Conservation (phyloP, 2,797 vertebrate genomes). For the Mycteria americana region DNA sequence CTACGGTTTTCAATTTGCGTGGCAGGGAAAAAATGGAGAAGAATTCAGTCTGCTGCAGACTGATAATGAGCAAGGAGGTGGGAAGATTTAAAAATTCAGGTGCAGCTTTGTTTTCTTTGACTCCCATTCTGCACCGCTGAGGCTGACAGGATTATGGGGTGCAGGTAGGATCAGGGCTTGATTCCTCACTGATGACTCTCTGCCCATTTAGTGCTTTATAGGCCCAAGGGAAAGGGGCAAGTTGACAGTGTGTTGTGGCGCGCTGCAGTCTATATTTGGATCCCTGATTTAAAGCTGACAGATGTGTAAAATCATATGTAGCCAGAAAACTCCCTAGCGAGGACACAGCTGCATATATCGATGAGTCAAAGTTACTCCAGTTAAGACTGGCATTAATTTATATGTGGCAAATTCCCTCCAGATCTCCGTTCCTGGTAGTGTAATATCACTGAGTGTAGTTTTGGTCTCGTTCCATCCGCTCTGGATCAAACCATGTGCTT, state of each 20-base stretch:
- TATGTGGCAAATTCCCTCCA: constrained; percentile 18
- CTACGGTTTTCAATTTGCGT: neutral
- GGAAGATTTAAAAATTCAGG: neutral
- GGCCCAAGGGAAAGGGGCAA: constrained; percentile 10
- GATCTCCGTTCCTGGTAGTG: neutral
- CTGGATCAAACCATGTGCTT: neutral
- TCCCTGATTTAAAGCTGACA: constrained; percentile 61
- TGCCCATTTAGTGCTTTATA: constrained; percentile 14
- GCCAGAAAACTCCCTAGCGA: constrained; percentile 30
- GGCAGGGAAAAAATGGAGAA: neutral
- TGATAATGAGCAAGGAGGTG: neutral
- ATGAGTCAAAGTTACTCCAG: constrained; percentile 32
- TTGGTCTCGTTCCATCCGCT: neutral
- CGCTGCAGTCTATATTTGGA: constrained; percentile 1
- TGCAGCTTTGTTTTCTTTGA: neutral
- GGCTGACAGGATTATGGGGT: neutral
- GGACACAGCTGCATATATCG: constrained; percentile 33
- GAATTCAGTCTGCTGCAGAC: neutral
- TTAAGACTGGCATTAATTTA: constrained; percentile 44
- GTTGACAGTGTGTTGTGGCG: neutral
- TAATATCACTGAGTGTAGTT: constrained; percentile 5
- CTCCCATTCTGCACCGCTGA: neutral
- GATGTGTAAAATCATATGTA: constrained; percentile 32
- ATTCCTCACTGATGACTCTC: neutral
- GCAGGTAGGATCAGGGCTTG: neutral